These are phyloP conservation scores for Mergus octosetaceus DNA, from an alignment of 2,797 vertebrate species.

Conservation along the genomic window DNA sequence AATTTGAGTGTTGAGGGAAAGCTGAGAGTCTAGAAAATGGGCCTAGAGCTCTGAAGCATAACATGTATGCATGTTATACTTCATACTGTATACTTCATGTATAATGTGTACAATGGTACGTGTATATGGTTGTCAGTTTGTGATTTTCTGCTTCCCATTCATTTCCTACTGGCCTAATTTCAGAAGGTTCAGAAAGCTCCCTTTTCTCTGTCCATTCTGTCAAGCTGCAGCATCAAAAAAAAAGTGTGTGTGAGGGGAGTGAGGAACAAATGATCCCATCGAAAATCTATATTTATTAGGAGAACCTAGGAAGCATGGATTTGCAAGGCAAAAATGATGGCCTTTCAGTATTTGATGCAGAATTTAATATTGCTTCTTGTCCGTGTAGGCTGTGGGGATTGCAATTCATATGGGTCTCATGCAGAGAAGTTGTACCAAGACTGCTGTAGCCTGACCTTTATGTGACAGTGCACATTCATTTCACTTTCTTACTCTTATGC, in stretches of 20 bases:
- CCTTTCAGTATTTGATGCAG: not conserved
- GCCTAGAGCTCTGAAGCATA: not conserved
- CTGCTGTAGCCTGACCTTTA: too few species aligned
- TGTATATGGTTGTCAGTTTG: not conserved
- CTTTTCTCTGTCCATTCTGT: not conserved
- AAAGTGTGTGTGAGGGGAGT: too few species aligned
- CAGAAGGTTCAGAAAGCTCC: not conserved
- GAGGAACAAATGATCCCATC: not conserved
- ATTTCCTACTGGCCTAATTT: not conserved
- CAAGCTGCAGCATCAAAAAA: not conserved
- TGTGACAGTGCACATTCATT: not conserved
- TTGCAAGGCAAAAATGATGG: not conserved
- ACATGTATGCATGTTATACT: not conserved
- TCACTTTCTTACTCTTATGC: not conserved
- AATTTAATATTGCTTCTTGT: not conserved
- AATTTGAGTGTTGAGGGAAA: not conserved
- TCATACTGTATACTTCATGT: too few species aligned
- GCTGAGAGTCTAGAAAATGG: not conserved
- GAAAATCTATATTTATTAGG: not conserved
- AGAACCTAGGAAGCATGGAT: not conserved
- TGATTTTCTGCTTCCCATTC: not conserved
- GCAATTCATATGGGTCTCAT: too few species aligned
- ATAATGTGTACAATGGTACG: too few species aligned
- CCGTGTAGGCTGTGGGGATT: not conserved
- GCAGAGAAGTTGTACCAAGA: not conserved